Conservation (phyloP, 64 coral and sea anemone genomes). For the Hydrozoanthus tunicans region DNA sequence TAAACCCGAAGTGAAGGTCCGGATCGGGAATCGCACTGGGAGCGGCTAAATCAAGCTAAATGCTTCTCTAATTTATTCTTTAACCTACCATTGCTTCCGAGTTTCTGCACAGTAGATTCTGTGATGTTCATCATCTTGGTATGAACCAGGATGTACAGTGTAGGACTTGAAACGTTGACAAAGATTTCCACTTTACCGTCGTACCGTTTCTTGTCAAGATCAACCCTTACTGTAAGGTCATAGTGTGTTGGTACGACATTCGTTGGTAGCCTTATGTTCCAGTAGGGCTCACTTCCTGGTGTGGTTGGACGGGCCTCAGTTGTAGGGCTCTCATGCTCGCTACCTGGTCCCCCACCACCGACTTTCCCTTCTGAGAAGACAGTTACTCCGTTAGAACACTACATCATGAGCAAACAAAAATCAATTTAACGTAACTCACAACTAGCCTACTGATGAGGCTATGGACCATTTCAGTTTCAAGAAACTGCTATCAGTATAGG, state of each 20-base stretch:
- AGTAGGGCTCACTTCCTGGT: slow-evolving; percentile 5
- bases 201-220: neutral
- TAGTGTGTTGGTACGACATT: neutral
- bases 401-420: too few species aligned
- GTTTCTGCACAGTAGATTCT: neutral
- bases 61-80: neutral
- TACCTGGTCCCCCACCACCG: neutral
- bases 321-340: neutral
- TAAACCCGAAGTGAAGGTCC: neutral
- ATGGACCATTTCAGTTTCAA: too few species aligned
- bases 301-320: neutral
- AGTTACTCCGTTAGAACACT: neutral
- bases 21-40: too few species aligned
- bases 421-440: too few species aligned
- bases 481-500: too few species aligned
- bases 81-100: slow-evolving; percentile 16
- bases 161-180: slow-evolving; percentile 29
- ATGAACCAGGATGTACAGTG: slow-evolving; percentile 19
- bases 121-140: slow-evolving; percentile 3
- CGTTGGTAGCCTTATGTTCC: slow-evolving; percentile 14
- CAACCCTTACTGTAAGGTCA: slow-evolving; percentile 13
- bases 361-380: neutral
- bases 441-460: too few species aligned
- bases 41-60: neutral
- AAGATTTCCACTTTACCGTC: slow-evolving; percentile 17